phyloP scores from a whole-genome alignment of 1,140 invertebrate genomes.

The Drosophila simulans region DNA sequence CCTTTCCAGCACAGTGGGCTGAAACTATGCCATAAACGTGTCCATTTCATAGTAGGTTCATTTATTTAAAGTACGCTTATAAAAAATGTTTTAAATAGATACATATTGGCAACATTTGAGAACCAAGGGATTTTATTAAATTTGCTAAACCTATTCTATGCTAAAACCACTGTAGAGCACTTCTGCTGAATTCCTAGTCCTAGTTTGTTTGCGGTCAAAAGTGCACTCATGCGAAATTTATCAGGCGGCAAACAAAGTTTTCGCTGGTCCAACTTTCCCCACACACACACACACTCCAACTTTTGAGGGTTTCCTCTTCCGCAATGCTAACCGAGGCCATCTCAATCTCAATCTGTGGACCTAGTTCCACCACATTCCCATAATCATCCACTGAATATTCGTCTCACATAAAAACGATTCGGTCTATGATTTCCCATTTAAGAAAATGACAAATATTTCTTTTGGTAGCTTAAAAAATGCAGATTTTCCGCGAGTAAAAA shows the following conservation, averaged over 20 bases:
- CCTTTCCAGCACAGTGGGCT: conserved; percentile 8
- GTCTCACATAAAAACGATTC: neutral
- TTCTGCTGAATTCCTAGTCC: conserved; percentile 43
- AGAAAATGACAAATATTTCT: neutral
- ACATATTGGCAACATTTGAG: neutral
- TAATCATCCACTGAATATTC: conserved; percentile 9
- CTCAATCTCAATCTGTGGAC: conserved; percentile 27
- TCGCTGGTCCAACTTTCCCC: conserved; percentile 85
- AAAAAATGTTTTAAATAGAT: neutral
- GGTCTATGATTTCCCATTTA: neutral
- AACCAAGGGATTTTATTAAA: neutral
- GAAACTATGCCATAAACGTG: neutral
- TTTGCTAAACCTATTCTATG: neutral
- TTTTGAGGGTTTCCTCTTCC: conserved; percentile 24
- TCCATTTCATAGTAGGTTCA: no score
- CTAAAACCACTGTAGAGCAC: conserved; percentile 15
- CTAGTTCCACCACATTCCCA: neutral
- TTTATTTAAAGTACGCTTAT: neutral
- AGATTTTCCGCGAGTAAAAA: neutral
- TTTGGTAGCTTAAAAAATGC: neutral
- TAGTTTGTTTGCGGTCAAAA: conserved; percentile 78
- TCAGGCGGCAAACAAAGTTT: conserved; percentile 60
- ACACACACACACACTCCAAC: conserved; percentile 40
- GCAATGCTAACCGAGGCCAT: conserved; percentile 23
- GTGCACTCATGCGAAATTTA: conserved; percentile 80